Base-by-base conservation (phyloP, 2,888 invertebrate genomes). In the Myopa testacea region DNA sequence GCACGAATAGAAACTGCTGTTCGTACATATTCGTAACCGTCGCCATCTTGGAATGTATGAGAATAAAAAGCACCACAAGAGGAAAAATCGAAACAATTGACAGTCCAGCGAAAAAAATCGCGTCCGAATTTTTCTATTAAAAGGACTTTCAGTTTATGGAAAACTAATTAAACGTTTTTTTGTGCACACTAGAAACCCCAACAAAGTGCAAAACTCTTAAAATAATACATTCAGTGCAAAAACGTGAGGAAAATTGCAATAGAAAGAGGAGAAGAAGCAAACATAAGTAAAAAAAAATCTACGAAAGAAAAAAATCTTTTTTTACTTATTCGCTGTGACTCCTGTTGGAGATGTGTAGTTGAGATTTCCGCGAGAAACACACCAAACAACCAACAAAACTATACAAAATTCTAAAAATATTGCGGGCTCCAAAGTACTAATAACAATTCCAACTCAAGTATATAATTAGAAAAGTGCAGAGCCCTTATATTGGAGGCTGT, bases 41-140 rank as follows among this genome's bases (percentile, higher is more conserved):
- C 83, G 85, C 85, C 85, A 84, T 85, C 84, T 85, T 85, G 85
- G 84, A 89, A 86, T 85, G 83, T 86, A 84, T 82, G 75, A 55
- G 75, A 75, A 83, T 84, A 84, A 84, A 84, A 83, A 83, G 83
- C 82, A 84, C 82, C 80, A 81, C 80, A 85, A 86, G 85, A 85
- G 85, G 84, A 85, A 82, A 82, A 82, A 82, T 82, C 82, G 83
- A 82, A 83, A 82, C 81, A 83, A 81, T 82, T 83, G 83, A 83
- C 81, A 82, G 80, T 78, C 79, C 81, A 80, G 80, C 81, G 80
- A 80, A 80, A 77, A 85, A 84, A 85, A 84, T 85, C 83, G 82
- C 83, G 83, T 83, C 81, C 83, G 85, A 83, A 82, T 82, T 83
- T 82, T 82, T 80, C 80, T 81, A 78, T 78, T 69, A 79, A 81